A percentile compares a stretch with the other conserved stretches of the same genome.
Conservation (phyloP, 2,888 invertebrate species). For the Steromphala cineraria region DNA sequence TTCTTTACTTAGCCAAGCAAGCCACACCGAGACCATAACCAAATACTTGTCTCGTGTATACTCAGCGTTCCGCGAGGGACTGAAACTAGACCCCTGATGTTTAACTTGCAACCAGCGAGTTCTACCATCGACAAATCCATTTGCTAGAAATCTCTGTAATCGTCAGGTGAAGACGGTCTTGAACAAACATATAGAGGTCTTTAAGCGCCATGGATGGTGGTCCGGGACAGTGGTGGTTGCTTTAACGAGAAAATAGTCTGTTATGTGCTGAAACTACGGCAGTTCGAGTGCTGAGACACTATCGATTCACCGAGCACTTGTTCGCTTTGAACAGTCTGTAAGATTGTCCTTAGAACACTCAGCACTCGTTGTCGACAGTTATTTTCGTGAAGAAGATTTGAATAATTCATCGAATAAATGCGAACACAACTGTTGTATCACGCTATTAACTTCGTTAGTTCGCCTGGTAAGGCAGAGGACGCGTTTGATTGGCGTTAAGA, state of each 20-base stretch:
- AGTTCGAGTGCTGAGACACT: background rate
- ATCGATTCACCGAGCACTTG: background rate
- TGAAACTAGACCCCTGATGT: background rate
- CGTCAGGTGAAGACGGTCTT: background rate
- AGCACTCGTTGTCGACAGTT: background rate
- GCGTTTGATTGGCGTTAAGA: no score
- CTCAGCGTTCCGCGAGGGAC: no score
- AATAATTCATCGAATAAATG: background rate
- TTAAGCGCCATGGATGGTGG: background rate
- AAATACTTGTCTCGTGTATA: no score
- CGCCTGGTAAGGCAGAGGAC: background rate
- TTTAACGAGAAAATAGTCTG: background rate
- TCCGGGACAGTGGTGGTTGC: background rate
- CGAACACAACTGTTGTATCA: slow-evolving; percentile 8
- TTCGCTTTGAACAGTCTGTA: background rate
- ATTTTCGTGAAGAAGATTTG: background rate
- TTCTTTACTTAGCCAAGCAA: no score
- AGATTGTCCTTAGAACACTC: background rate
- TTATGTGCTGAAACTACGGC: background rate
- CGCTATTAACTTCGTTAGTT: background rate
- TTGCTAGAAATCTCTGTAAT: no score
- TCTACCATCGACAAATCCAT: background rate
- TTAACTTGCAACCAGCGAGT: background rate
- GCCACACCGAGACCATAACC: no score
- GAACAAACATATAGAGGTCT: background rate